These are phyloP conservation scores for Melipona beecheii DNA, from an alignment of 2,888 invertebrate genomes.

Conservation along the genomic window DNA sequence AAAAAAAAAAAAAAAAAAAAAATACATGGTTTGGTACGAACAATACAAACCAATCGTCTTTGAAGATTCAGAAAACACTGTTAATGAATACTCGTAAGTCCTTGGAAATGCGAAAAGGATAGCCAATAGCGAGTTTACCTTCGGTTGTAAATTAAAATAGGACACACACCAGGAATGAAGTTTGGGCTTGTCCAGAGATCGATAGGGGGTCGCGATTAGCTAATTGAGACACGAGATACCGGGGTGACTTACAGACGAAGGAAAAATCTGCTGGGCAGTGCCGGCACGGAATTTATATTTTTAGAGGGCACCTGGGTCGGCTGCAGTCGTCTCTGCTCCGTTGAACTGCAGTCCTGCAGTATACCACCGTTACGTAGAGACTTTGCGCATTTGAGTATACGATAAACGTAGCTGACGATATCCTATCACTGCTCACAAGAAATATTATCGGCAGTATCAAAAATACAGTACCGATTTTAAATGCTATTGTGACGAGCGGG, in stretches of 20 bases:
- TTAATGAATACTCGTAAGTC: conserved; percentile 58
- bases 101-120: conserved; percentile 60
- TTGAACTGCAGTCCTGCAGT: conserved; percentile 47
- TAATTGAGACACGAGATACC: conserved; percentile 65
- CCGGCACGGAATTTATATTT: conserved; percentile 82
- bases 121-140: conserved; percentile 55
- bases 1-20: background rate
- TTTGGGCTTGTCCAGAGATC: conserved; percentile 67
- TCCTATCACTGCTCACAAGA: conserved; percentile 43
- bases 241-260: conserved; percentile 65
- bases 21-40: conserved; percentile 30
- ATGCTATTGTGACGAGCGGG: conserved; percentile 77
- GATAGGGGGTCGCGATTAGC: conserved; percentile 69
- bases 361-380: conserved; percentile 52
- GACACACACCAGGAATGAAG: conserved; percentile 53
- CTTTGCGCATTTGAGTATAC: conserved; percentile 43
- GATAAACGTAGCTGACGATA: conserved; percentile 43
- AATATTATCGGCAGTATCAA: conserved; percentile 55
- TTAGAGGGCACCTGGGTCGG: conserved; percentile 82
- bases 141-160: conserved; percentile 61
- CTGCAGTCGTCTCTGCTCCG: conserved; percentile 62
- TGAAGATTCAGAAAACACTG: conserved; percentile 42
- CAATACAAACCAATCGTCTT: conserved; percentile 48
- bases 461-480: conserved; percentile 67
- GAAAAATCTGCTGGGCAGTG: conserved; percentile 74